Percentiles rank a stretch among this genome's conserved stretches.
These are phyloP conservation scores for Drosophila rubida DNA, from an alignment of 2,888 invertebrate genomes.

Conservation along the genomic window DNA sequence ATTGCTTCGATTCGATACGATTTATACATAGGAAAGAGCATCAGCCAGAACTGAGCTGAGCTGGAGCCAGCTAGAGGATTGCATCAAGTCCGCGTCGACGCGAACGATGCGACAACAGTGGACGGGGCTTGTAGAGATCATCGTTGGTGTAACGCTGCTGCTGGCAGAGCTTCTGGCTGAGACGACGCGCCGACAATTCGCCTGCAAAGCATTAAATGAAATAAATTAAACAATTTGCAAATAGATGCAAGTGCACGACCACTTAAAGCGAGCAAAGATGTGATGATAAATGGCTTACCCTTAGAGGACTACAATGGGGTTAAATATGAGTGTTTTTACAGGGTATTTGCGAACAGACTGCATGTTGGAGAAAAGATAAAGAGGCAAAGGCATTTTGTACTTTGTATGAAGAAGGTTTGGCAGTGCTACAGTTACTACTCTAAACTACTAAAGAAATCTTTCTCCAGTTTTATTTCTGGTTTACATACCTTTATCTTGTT, in stretches of 20 bases:
- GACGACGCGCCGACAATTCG: slow-evolving; percentile 49
- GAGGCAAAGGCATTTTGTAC: not conserved
- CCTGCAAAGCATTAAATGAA: slow-evolving; percentile 29
- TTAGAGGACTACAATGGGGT: slow-evolving; percentile 25
- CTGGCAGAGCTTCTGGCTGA: slow-evolving; percentile 69
- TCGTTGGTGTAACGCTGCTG: slow-evolving; percentile 89
- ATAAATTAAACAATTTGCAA: not conserved
- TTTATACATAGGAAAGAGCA: slow-evolving; percentile 10
- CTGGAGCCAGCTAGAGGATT: slow-evolving; percentile 63
- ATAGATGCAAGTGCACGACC: not conserved
- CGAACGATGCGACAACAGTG: slow-evolving; percentile 86
- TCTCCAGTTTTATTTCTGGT: not conserved
- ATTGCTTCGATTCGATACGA: slow-evolving; percentile 36
- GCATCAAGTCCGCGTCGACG: slow-evolving; percentile 84
- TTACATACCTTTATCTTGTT: slow-evolving; percentile 58
- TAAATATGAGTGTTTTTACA: slow-evolving; percentile 6
- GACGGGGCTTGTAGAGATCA: slow-evolving; percentile 90
- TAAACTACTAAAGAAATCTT: not conserved
- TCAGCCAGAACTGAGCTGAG: not conserved
- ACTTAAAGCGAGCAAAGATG: not conserved
- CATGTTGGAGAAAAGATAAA: slow-evolving; percentile 46
- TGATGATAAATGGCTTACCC: not conserved
- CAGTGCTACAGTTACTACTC: not conserved
- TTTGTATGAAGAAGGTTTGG: slow-evolving; percentile 2
- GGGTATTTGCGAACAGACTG: slow-evolving; percentile 31